Evolutionary conservation across 2,113 vertebrate genomes (phyloP), one percentile per base, ranked within the genome.

Genomic region (Onychostruthus taczanowskii): DNA sequence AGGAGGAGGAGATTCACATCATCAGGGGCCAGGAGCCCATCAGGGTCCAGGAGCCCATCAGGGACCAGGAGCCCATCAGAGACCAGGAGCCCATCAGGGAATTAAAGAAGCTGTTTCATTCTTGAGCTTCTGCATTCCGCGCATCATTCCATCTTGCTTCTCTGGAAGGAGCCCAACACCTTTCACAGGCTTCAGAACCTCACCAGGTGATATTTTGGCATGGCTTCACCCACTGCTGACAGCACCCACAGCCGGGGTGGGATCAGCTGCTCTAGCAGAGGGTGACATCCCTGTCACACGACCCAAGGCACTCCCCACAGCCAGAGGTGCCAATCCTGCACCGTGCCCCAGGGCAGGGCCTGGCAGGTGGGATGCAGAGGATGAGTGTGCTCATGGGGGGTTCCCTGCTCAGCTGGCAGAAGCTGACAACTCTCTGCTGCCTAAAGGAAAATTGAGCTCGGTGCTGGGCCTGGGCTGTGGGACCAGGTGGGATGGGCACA

Each of bases 281-380:
- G 76, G 13, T 59, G 76, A 27, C 2, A 9, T 41, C n/a, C 21
- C 17, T 7, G 2, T 47, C 22, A 49, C 44, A 37, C 33, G 10
- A 0, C 33, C 31, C 26, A 28, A 2, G 0, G 0, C 3, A 2
- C 5, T 76, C n/a, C 30, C 53, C 4, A 1, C 15, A 37, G n/a
- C n/a, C 0, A 4, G 53, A 53, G 37, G 21, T 22, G 16, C 37
- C 18, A 4, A 1, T 19, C 19, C 30, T n/a, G 63, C 33, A 1
- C 30, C 0, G 0, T 30, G 46, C 19, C 39, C 0, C 0, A 13
- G 64, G 35, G 22, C 43, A 0, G 2, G 59, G 55, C 13, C 61
- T 30, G 55, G 10, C 28, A 4, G 31, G 23, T 4, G 53, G n/a
- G 47, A 5, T 1, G 5, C 50, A 47, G 4, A 11, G 17, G 6